Base-by-base conservation (phyloP, 2,888 invertebrate species). In the Metellina segmentata region DNA sequence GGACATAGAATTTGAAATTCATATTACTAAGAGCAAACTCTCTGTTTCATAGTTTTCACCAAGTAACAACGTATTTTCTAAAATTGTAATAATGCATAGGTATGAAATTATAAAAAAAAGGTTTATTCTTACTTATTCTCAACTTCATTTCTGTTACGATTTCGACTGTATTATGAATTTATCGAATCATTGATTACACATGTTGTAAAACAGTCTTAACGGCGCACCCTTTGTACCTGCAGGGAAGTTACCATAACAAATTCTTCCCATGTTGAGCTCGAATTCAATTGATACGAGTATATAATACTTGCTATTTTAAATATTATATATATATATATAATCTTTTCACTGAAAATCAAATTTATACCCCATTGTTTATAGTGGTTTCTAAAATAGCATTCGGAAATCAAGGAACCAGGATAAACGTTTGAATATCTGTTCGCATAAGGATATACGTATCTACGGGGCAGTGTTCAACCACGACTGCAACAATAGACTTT, bases 131-230 rank as follows among this genome's bases (percentile, higher is more conserved):
- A 34, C 1, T 34, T 34, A 34, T 34, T 34, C 4, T 34, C 34
- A 34, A n/a, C n/a, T n/a, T n/a, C n/a, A n/a, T n/a, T n/a, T n/a
- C n/a, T n/a, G n/a, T n/a, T n/a, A n/a, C n/a, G n/a, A n/a, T n/a
- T n/a, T n/a, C n/a, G n/a, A n/a, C n/a, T n/a, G n/a, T n/a, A n/a
- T n/a, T n/a, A n/a, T n/a, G n/a, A n/a, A n/a, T n/a, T n/a, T 1
- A 34, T 34, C 34, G 34, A 34, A 34, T 34, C 34, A 34, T 34
- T 34, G 34, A 4, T 34, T 34, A 34, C 34, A 34, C 34, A 34
- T 34, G 7, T 9, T 75, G 75, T 75, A 75, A 34, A 75, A 75
- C 75, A 1, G 13, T 75, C 75, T 75, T 75, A 34, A 34, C 75
- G 7, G 20, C 48, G 34, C 19, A 7, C 7, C 11, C 48, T 34